Evolutionary conservation across 2,113 vertebrate species (phyloP).

Genomic region (Caretta caretta): DNA sequence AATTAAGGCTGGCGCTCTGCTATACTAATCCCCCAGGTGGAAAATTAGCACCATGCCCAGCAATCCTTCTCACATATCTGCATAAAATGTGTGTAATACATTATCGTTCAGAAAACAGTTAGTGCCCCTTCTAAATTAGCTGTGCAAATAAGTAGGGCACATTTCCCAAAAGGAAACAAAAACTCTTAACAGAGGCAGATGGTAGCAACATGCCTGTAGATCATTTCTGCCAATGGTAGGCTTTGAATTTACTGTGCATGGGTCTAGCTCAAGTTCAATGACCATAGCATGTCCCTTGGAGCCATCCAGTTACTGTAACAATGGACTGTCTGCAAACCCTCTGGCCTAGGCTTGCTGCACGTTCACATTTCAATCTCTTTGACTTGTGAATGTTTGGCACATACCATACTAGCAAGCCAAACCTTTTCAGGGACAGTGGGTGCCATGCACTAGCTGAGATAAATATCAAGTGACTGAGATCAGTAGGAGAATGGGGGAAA

Average conservation of each 20-base stretch:
- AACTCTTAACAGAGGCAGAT: background rate
- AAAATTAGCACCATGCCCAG: background rate
- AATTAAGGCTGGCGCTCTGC: rapidly evolving
- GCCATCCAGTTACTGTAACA: background rate
- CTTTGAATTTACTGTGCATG: background rate
- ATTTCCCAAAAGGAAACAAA: background rate
- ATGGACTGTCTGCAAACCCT: background rate
- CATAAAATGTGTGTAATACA: rapidly evolving
- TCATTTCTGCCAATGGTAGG: background rate
- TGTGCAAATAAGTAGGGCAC: background rate
- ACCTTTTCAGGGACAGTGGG: background rate
- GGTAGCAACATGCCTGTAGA: background rate
- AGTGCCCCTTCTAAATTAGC: background rate
- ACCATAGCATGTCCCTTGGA: background rate
- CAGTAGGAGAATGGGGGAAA: background rate
- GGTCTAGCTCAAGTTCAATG: rapidly evolving
- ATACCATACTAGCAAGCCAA: background rate
- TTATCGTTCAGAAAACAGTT: background rate
- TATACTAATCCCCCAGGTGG: background rate
- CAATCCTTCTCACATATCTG: background rate
- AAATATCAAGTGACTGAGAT: background rate
- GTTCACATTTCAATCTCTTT: background rate
- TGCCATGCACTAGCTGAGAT: background rate
- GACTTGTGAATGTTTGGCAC: background rate
- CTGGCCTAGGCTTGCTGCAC: background rate